Evolutionary conservation across 2,888 invertebrate genomes (phyloP).

Genomic region (Amphipyra tragopoginis): DNA sequence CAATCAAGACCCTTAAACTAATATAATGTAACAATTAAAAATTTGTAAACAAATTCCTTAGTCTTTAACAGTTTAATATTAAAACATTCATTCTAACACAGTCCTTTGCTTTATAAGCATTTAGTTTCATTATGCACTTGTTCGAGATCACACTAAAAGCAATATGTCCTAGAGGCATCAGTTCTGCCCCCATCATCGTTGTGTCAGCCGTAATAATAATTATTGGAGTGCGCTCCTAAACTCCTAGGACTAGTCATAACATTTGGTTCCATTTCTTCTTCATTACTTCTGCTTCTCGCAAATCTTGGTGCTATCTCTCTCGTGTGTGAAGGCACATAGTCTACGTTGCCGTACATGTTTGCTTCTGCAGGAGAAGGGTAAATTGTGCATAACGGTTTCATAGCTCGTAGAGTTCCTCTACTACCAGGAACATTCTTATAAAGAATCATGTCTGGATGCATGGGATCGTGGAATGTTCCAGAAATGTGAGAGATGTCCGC

Average conservation of each 20-base stretch:
- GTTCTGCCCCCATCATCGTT: constrained; percentile 62
- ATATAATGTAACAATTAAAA: constrained; percentile 47
- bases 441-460: constrained; percentile 86
- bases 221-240: constrained; percentile 79
- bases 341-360: constrained; percentile 84
- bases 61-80: constrained; percentile 39
- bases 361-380: constrained; percentile 79
- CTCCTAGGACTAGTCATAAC: constrained; percentile 83
- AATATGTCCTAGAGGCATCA: constrained; percentile 74
- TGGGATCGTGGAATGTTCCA: constrained; percentile 84
- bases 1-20: constrained; percentile 49
- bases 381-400: constrained; percentile 84
- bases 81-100: constrained; percentile 43
- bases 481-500: constrained; percentile 84
- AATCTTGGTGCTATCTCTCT: constrained; percentile 72
- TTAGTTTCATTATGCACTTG: constrained; percentile 38
- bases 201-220: constrained; percentile 84
- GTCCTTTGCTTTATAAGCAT: constrained; percentile 55
- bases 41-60: constrained; percentile 37
- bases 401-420: constrained; percentile 81
- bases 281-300: constrained; percentile 73
- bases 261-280: constrained; percentile 72
- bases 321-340: constrained; percentile 75
- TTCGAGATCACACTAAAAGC: constrained; percentile 66
- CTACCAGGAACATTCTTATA: constrained; percentile 80